Conservation (phyloP, 2,797 vertebrate genomes). For the Lagodon rhomboides region DNA sequence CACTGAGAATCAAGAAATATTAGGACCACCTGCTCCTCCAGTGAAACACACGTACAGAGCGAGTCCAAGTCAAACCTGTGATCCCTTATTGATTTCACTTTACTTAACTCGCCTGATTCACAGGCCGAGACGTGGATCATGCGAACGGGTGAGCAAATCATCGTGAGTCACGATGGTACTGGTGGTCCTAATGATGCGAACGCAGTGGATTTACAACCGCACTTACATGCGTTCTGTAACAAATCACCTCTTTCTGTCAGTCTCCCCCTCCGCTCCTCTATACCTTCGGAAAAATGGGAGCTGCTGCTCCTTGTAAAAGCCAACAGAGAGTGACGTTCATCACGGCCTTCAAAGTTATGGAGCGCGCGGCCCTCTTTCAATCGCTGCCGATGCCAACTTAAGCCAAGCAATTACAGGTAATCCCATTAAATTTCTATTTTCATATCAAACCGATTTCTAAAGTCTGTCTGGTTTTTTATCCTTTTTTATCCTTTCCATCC, state of each 20-base stretch:
- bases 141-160: constrained; percentile 33
- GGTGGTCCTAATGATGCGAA: constrained; percentile 60
- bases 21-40: constrained; percentile 67
- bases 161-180: constrained; percentile 12
- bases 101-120: constrained; percentile 39
- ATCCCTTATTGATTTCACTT: constrained; percentile 46
- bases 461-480: not conserved
- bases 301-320: not conserved
- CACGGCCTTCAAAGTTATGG: constrained; percentile 19
- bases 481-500: not conserved
- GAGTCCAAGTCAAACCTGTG: constrained; percentile 42
- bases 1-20: constrained; percentile 60
- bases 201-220: constrained; percentile 45
- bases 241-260: constrained; percentile 44
- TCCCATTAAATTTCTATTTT: not conserved
- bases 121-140: constrained; percentile 16
- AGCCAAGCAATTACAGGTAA: constrained; percentile 21
- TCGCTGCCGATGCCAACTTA: not conserved
- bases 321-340: constrained; percentile 29
- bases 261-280: not conserved
- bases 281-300: constrained; percentile 33
- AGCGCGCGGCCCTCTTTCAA: not conserved
- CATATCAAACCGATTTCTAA: not conserved
- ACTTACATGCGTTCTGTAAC: constrained; percentile 27
- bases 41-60: constrained; percentile 22